phyloP scores from a whole-genome alignment of 2,797 vertebrate species.

The Gallinago nigripennis region DNA sequence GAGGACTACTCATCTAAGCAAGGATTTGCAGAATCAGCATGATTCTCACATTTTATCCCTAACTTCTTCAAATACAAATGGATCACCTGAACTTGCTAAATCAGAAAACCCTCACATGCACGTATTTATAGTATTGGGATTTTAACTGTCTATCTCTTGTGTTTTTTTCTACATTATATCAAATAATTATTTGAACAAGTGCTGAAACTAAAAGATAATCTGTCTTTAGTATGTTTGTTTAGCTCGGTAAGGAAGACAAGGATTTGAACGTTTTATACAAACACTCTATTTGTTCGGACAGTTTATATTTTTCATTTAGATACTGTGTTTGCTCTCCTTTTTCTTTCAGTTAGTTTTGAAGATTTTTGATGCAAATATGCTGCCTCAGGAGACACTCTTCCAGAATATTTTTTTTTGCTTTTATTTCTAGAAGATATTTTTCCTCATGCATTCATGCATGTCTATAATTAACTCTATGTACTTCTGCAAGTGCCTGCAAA shows the following conservation, averaged over 20 bases:
- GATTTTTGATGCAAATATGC: not conserved
- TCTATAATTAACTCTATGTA: not conserved
- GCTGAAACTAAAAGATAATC: not conserved
- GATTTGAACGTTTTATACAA: not conserved
- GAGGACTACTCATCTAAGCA: not conserved
- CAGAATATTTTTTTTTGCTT: not conserved
- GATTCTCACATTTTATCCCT: not conserved
- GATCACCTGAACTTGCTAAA: not conserved
- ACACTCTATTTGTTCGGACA: not conserved
- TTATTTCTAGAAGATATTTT: not conserved
- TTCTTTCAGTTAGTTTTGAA: conserved; percentile 8
- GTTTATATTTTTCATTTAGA: conserved; percentile 15
- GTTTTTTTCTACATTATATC: not conserved
- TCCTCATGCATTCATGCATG: not conserved
- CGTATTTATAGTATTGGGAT: not conserved
- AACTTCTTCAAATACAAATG: not conserved
- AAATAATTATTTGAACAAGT: not conserved
- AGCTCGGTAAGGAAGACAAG: not conserved
- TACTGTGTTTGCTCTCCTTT: not conserved
- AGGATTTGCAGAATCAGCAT: not conserved
- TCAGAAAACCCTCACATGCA: not conserved
- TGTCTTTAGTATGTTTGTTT: not conserved
- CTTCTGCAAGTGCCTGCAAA: not conserved
- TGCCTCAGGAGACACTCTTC: not conserved
- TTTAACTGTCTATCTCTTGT: not conserved